Conservation (phyloP, 2,113 vertebrate species). For the Motacilla alba region DNA sequence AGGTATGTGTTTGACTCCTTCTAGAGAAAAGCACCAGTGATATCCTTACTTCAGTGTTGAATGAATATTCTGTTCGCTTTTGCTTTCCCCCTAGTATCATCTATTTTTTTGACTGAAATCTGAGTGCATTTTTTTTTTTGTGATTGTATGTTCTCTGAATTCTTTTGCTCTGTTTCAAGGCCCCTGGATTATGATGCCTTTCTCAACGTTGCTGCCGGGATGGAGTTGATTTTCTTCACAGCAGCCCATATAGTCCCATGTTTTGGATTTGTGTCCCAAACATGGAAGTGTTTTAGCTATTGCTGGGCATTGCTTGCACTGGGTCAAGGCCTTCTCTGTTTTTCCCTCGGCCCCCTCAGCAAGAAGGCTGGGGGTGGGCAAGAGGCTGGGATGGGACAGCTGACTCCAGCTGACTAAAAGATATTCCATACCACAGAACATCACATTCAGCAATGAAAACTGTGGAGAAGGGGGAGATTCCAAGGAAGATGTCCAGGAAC, state of each 20-base stretch:
- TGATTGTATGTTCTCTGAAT: background rate
- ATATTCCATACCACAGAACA: fast-evolving
- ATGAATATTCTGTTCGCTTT: background rate
- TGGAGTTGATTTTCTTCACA: background rate
- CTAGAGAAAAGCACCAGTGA: background rate
- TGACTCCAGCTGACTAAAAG: background rate
- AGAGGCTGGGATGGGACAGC: background rate
- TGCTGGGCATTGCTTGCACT: background rate
- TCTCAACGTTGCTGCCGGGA: background rate
- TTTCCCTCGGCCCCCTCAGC: background rate
- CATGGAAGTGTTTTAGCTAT: background rate
- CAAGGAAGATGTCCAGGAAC: background rate
- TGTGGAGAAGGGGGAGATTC: background rate
- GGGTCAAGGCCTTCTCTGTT: background rate
- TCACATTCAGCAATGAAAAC: background rate
- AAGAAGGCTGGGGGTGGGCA: background rate
- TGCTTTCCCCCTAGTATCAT: background rate
- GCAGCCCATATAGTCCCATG: background rate
- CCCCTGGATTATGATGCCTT: background rate
- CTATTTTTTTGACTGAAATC: background rate
- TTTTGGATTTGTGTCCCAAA: background rate
- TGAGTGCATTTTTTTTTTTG: background rate
- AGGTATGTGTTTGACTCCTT: background rate
- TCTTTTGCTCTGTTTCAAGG: background rate
- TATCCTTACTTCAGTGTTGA: background rate